Percentiles rank a stretch among this genome's conserved stretches.
Evolutionary conservation across 1,140 invertebrate species (phyloP).

Genomic region (Euura lappo): DNA sequence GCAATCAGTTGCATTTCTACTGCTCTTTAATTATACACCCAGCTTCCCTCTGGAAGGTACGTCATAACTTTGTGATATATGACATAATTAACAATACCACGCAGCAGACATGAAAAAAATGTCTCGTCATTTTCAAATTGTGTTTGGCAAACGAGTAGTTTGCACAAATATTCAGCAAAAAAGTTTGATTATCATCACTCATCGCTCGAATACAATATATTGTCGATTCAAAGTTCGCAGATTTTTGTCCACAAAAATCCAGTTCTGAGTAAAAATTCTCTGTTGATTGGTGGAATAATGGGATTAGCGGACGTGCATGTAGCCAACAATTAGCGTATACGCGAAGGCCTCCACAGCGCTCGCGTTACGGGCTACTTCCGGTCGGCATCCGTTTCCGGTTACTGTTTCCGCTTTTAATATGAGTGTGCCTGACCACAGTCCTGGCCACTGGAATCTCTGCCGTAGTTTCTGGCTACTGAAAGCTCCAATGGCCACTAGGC

Average conservation of each 20-base stretch:
- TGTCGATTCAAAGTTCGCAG: background rate
- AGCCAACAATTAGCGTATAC: background rate
- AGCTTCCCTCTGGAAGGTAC: background rate
- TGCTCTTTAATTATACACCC: background rate
- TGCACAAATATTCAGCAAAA: background rate
- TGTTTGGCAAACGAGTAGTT: background rate
- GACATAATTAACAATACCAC: background rate
- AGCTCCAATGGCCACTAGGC: background rate
- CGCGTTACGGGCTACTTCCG: background rate
- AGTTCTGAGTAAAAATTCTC: background rate
- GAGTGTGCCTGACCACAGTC: background rate
- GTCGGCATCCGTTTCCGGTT: background rate
- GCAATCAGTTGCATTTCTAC: background rate
- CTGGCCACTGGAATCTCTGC: background rate
- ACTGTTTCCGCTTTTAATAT: constrained; percentile 4
- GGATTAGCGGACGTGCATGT: background rate
- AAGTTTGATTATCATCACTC: background rate
- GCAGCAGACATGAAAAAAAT: background rate
- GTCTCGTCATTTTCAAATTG: background rate
- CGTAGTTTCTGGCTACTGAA: background rate
- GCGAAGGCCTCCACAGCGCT: background rate
- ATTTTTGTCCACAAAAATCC: background rate
- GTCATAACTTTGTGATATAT: background rate
- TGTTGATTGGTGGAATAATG: constrained; percentile 1
- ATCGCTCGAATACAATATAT: background rate